Evolutionary conservation across 2,797 vertebrate genomes (phyloP), one percentile per base, ranked within the genome.

Genomic region (Labroides dimidiatus): DNA sequence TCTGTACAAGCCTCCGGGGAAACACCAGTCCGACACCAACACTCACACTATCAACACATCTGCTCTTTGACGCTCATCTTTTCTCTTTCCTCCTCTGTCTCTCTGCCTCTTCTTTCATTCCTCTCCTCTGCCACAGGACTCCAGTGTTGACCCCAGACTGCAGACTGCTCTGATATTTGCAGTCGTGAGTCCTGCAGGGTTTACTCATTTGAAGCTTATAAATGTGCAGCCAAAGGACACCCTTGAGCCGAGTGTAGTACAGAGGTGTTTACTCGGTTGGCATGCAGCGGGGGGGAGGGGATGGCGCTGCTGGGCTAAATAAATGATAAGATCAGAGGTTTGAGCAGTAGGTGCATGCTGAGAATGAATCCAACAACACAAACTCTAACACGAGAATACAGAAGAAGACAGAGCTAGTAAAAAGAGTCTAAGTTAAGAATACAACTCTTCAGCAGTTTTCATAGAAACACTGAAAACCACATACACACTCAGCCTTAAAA

Each of bases 181-280:
- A 58, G 21, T 36, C 16, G 5, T 11, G 14, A 42, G 50, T 68
- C 66, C 75, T 60, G 56, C 41, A 24, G 44, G 71, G 66, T 77
- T 74, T 64, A 47, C 67, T 78, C 59, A 79, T 88, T 74, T 84
- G 75, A 85, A 76, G 69, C 62, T 78, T 78, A 82, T 75, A 75
- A 81, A 85, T 77, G 74, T 69, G 62, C 41, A 19, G 85, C 75
- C 75, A 79, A 83, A 75, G 64, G 70, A 84, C 64, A 75, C 63
- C 80, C 77, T 69, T 44, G 68, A 82, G 80, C 78, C 41, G 61
- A 75, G 75, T 60, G 70, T 79, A 64, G 77, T 83, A 79, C 75
- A 81, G 68, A 72, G 51, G 75, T 82, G 77, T 86, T 85, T 81
- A 82, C 70, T 75, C 24, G 47, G 47, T 49, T 63, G 23, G 69